A percentile compares a stretch with the other conserved stretches of the same genome.
phyloP scores from a whole-genome alignment of 2,113 vertebrate species.

The Toxotes chatareus region DNA sequence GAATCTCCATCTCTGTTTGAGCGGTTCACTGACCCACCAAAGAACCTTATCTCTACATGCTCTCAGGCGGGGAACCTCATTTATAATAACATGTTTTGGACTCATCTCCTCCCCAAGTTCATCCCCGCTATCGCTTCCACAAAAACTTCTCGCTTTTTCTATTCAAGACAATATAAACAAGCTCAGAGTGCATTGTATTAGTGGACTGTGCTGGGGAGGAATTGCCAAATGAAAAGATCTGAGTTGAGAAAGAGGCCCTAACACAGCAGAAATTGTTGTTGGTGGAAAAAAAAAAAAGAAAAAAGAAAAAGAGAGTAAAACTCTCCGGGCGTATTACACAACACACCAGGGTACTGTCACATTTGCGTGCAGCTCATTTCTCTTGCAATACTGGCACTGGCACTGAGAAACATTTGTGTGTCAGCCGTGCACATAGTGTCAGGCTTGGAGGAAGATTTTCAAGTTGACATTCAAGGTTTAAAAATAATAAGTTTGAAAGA shows the following conservation, averaged over 20 bases:
- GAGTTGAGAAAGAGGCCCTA: conserved; percentile 24
- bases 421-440: conserved; percentile 33
- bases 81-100: conserved; percentile 18
- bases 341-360: conserved; percentile 72
- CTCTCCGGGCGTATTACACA: conserved; percentile 67
- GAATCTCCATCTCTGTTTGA: conserved; percentile 6
- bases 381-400: conserved; percentile 54
- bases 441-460: conserved; percentile 27
- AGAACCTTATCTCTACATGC: conserved; percentile 26
- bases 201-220: conserved; percentile 24
- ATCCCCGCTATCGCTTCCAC: background rate
- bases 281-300: background rate
- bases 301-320: conserved; percentile 26
- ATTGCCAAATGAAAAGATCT: conserved; percentile 55
- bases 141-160: background rate
- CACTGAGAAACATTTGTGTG: conserved; percentile 57
- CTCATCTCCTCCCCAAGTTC: background rate
- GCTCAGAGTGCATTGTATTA: conserved; percentile 43
- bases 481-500: conserved; percentile 41
- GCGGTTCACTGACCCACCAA: conserved; percentile 14
- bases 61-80: background rate
- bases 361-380: conserved; percentile 68
- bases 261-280: conserved; percentile 48
- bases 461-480: conserved; percentile 47
- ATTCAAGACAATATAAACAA: conserved; percentile 47